A percentile compares a stretch with the other conserved stretches of the same genome.
Conservation (phyloP, 2,113 vertebrate species). For the Eudorcas thomsonii region DNA sequence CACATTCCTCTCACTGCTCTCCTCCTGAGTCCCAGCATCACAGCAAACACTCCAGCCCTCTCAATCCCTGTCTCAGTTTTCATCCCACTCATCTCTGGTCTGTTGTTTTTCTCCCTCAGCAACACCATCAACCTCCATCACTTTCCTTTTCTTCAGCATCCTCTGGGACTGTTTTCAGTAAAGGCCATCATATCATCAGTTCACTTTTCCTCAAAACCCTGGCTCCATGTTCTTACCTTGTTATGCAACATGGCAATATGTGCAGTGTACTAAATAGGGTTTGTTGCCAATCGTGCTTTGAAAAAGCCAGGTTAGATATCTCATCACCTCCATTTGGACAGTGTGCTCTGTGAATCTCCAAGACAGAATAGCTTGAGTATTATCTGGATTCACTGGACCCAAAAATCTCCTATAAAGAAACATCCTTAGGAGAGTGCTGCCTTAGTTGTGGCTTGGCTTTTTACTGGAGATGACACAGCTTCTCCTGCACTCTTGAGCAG, state of each 20-base stretch:
- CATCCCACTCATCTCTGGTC: neutral
- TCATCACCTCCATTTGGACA: neutral
- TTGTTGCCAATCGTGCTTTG: neutral
- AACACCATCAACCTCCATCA: no score
- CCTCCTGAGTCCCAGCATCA: neutral
- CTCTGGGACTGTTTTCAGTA: neutral
- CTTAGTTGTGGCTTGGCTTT: neutral
- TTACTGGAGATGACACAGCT: neutral
- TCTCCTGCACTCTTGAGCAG: neutral
- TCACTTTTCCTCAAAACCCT: neutral
- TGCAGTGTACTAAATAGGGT: neutral
- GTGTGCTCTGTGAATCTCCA: neutral
- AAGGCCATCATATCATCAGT: neutral
- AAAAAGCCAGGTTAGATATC: neutral
- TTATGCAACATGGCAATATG: neutral
- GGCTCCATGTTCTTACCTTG: neutral
- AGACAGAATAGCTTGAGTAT: neutral
- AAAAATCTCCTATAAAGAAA: neutral
- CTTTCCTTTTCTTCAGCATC: neutral
- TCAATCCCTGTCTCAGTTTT: neutral
- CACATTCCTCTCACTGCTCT: no score
- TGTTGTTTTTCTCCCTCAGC: neutral
- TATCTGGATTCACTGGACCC: neutral
- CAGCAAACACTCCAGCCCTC: neutral
- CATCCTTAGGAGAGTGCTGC: neutral